A percentile compares a stretch with the other conserved stretches of the same genome.
Conservation (phyloP, 2,113 vertebrate genomes). For the Suricata suricatta region DNA sequence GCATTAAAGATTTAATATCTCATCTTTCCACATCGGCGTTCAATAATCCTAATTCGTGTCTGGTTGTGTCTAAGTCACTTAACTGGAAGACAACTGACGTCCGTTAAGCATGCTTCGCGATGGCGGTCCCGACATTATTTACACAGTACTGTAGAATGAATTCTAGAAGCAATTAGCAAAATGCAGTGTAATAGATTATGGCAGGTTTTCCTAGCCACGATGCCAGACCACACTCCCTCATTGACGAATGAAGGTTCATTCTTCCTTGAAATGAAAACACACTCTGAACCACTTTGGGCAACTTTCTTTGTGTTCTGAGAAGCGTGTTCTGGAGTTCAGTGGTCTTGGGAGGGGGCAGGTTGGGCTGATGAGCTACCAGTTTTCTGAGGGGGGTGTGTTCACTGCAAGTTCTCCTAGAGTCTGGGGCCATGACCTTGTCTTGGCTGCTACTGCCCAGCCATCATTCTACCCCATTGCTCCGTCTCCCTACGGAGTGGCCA, state of each 20-base stretch:
- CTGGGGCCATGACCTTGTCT: too few species aligned
- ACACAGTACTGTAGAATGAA: neutral
- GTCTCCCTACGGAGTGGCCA: neutral
- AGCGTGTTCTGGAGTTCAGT: neutral
- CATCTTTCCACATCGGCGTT: neutral
- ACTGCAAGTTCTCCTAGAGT: neutral
- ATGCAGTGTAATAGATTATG: neutral
- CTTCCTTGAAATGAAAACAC: neutral
- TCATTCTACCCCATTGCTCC: neutral
- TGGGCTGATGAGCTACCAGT: fast-evolving
- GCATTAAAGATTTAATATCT: conserved; percentile 10
- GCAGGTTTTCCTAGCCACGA: neutral
- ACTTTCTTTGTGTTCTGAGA: neutral
- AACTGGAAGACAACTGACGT: neutral
- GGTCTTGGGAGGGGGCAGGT: neutral
- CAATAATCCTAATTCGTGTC: neutral
- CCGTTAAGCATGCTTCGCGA: neutral
- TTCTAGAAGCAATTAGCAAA: conserved; percentile 25
- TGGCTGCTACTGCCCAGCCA: fast-evolving
- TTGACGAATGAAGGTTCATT: neutral
- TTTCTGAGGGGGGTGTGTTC: neutral
- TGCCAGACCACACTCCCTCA: neutral
- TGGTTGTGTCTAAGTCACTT: neutral
- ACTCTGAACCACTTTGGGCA: neutral
- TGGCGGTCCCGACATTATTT: neutral